Evolutionary conservation across 1,140 invertebrate genomes (phyloP), one percentile per base, ranked within the genome.

Genomic region (Sitophilus oryzae): DNA sequence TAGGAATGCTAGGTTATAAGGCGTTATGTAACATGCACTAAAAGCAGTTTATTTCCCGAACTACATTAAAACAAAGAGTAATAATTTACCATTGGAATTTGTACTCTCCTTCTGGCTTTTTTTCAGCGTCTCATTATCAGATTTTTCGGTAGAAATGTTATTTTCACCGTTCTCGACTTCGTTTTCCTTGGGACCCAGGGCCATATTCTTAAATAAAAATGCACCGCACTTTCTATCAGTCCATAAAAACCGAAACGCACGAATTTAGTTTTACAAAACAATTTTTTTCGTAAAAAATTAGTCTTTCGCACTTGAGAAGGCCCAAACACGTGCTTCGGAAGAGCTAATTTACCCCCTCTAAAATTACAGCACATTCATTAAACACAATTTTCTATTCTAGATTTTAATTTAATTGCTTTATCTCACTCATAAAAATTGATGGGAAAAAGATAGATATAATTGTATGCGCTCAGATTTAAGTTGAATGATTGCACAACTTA

Each of bases 101-200:
- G 15, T 23, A 14, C 22, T 52, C 2, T 52, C 49, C 16, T 52
- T 19, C 2, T 10, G 10, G 22, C 15, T 20, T 16, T 14, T 20
- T 43, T 42, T 41, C 3, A n/a, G 5, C 14, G 9, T 8, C 5
- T 44, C 42, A 16, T 44, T 44, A 38, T 37, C 41, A 21, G 15
- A 43, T 44, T 52, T 35, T 15, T 45, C 41, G 11, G 25, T n/a
- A 52, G 14, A 19, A 30, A n/a, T 11, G 2, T 8, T 15, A 4
- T 51, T 51, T 45, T 52, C 42, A 8, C 18, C 40, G 34, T 23
- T 52, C 34, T 25, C 22, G 4, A 43, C 21, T 10, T 52, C 49
- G 21, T 25, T 42, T 36, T 52, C 51, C 34, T 37, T 40, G 6
- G 51, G 20, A 35, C 51, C 51, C 16, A 40, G 51, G 42, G 51